These are phyloP conservation scores for Catharus fuscescens DNA, from an alignment of 2,113 vertebrate species.

Conservation along the genomic window DNA sequence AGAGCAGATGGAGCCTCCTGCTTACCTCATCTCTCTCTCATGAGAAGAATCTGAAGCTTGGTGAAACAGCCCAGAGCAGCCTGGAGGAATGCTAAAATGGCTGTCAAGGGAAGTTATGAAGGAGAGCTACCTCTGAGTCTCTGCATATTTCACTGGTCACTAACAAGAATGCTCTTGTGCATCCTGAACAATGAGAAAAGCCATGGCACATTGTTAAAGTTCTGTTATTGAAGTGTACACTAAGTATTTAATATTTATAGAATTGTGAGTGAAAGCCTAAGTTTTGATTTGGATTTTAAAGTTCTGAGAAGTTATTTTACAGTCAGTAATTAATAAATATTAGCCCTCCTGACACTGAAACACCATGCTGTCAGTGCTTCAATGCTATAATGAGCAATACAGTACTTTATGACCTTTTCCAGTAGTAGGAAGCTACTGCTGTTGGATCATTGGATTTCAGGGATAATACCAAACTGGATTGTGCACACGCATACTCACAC, in stretches of 20 bases:
- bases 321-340: neutral
- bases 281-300: neutral
- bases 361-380: neutral
- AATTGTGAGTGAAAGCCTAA: neutral
- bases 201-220: neutral
- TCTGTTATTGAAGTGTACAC: neutral
- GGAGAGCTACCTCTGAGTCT: conserved; percentile 5
- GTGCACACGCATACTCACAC: neutral
- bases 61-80: conserved; percentile 35
- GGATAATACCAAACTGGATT: neutral
- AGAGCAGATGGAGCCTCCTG: conserved; percentile 48
- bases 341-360: neutral
- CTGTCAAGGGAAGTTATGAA: conserved; percentile 51
- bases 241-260: neutral
- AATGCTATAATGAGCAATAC: neutral
- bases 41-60: conserved; percentile 68
- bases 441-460: neutral
- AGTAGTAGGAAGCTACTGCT: neutral
- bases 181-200: neutral
- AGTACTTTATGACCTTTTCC: neutral
- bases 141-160: neutral
- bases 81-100: conserved; percentile 59
- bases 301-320: neutral
- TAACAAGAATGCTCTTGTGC: neutral
- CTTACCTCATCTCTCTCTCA: conserved; percentile 81